These are phyloP conservation scores for Synergus laeviventris DNA, from an alignment of 2,888 invertebrate species.

Conservation along the genomic window DNA sequence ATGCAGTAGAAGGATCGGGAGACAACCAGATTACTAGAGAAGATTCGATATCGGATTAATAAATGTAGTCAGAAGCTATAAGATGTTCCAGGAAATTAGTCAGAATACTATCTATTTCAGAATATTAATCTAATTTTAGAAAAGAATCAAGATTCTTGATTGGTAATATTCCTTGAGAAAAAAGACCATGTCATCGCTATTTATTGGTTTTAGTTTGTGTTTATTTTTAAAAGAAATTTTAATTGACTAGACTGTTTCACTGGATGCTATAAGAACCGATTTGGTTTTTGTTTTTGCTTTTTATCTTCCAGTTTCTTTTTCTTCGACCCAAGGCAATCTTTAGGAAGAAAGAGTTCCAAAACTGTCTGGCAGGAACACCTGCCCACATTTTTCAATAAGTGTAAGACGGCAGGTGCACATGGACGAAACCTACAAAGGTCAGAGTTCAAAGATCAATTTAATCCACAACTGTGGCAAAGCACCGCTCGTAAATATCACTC, in stretches of 20 bases:
- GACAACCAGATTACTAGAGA: background rate
- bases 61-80: background rate
- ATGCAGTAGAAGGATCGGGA: background rate
- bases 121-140: background rate
- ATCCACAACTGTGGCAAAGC: background rate
- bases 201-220: background rate
- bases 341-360: conserved; percentile 3
- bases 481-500: conserved; percentile 3
- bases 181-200: background rate
- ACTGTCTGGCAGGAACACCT: conserved; percentile 18
- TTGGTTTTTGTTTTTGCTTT: background rate
- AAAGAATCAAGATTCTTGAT: background rate
- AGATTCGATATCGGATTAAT: background rate
- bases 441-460: conserved; percentile 43
- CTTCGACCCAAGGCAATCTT: background rate
- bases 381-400: conserved; percentile 20
- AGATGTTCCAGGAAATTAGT: background rate
- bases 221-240: background rate
- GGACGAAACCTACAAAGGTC: conserved; percentile 48
- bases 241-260: background rate
- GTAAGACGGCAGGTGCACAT: conserved; percentile 42
- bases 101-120: background rate
- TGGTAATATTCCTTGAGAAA: background rate
- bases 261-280: background rate
- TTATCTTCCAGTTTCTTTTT: background rate